These are phyloP conservation scores for Ceratosolen fusciceps DNA, from an alignment of 1,140 invertebrate species.

Conservation along the genomic window DNA sequence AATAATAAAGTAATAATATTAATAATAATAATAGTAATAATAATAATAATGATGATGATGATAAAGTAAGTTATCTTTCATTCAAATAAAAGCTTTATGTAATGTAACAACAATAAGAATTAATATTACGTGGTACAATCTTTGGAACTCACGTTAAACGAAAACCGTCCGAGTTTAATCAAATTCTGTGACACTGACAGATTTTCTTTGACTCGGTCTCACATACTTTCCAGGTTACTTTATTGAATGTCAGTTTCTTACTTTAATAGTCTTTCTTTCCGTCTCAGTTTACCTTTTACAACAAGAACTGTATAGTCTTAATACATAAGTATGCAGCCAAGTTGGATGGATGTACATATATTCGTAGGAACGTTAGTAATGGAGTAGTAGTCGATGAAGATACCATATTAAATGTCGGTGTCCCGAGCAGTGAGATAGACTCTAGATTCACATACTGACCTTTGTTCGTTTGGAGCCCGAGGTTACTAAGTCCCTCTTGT, in stretches of 20 bases:
- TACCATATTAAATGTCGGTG: too few relatives aligned
- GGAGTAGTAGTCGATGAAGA: too few relatives aligned
- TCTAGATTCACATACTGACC: slow-evolving; percentile 60
- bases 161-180: neutral
- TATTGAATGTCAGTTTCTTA: neutral
- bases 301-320: too few relatives aligned
- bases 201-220: neutral
- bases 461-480: slow-evolving; percentile 71
- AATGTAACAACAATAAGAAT: neutral
- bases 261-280: neutral
- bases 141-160: neutral
- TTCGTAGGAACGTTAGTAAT: too few relatives aligned
- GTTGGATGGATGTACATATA: too few relatives aligned
- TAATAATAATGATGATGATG: neutral
- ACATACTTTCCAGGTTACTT: slow-evolving; percentile 15
- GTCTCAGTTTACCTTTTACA: neutral
- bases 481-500: slow-evolving; percentile 78
- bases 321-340: too few relatives aligned
- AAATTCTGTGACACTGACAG: slow-evolving; percentile 15
- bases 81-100: neutral
- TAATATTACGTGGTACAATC: neutral
- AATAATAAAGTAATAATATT: neutral
- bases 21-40: neutral
- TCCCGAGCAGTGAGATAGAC: neutral
- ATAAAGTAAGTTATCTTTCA: neutral